Percentiles rank a stretch among this genome's conserved stretches.
phyloP scores from a whole-genome alignment of 2,888 invertebrate genomes.

The Altica lythri region DNA sequence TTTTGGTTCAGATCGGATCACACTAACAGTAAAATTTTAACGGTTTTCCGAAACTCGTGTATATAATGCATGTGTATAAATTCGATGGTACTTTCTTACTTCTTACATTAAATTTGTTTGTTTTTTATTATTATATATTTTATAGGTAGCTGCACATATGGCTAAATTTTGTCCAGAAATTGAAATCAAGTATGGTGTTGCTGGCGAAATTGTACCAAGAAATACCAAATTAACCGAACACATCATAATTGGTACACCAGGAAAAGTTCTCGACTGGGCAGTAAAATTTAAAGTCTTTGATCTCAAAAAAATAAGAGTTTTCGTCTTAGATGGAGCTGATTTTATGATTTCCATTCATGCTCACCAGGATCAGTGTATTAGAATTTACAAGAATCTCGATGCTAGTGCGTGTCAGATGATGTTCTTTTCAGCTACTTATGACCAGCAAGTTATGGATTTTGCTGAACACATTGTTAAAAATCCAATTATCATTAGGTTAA shows the following conservation, averaged over 20 bases:
- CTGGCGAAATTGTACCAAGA: slow-evolving; percentile 85
- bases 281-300: slow-evolving; percentile 85
- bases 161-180: slow-evolving; percentile 91
- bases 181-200: slow-evolving; percentile 87
- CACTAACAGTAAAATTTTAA: not conserved
- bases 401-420: slow-evolving; percentile 89
- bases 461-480: slow-evolving; percentile 92
- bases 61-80: too few relatives aligned
- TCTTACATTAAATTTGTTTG: too few relatives aligned
- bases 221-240: slow-evolving; percentile 81
- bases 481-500: slow-evolving; percentile 84
- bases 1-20: not conserved
- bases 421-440: slow-evolving; percentile 98
- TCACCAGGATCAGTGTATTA: slow-evolving; percentile 94
- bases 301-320: slow-evolving; percentile 83
- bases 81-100: too few relatives aligned
- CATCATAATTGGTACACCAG: slow-evolving; percentile 97
- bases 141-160: slow-evolving; percentile 88
- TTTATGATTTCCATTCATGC: slow-evolving; percentile 99
- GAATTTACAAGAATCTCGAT: slow-evolving; percentile 84
- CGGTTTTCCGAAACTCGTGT: too few relatives aligned
- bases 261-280: slow-evolving; percentile 95
- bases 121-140: too few relatives aligned
- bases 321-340: slow-evolving; percentile 98
- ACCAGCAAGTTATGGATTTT: slow-evolving; percentile 92